Evolutionary conservation across 2,888 invertebrate genomes (phyloP).

Genomic region (Leptodirus hochenwartii): DNA sequence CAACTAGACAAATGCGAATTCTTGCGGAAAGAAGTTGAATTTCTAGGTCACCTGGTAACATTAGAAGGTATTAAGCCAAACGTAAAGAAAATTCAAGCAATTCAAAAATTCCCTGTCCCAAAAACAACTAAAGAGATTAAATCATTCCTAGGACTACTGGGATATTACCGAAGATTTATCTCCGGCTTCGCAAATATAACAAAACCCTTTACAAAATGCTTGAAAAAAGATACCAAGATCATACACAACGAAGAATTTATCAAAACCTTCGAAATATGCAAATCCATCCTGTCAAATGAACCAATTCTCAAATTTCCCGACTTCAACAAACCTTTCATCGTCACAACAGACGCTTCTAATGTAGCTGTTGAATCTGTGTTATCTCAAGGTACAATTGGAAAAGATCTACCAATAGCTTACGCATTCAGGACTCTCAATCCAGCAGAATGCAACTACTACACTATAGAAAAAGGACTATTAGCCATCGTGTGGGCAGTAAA

Average conservation of each 20-base stretch:
- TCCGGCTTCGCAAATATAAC: slow-evolving; percentile 3
- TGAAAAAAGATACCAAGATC: slow-evolving; percentile 6
- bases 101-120: slow-evolving; percentile 8
- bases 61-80: slow-evolving; percentile 10
- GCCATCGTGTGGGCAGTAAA: slow-evolving; percentile 17
- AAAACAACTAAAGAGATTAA: slow-evolving; percentile 9
- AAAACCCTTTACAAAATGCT: slow-evolving; percentile 3
- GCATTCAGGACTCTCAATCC: slow-evolving; percentile 16
- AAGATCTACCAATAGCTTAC: slow-evolving; percentile 16
- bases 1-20: slow-evolving; percentile 12
- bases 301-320: slow-evolving; percentile 8
- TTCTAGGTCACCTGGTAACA: slow-evolving; percentile 9
- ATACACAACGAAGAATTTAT: not conserved
- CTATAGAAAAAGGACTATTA: slow-evolving; percentile 19
- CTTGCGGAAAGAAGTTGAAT: slow-evolving; percentile 9
- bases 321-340: slow-evolving; percentile 6
- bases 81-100: slow-evolving; percentile 7
- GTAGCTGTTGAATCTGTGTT: slow-evolving; percentile 8
- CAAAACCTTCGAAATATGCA: slow-evolving; percentile 5
- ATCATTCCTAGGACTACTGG: slow-evolving; percentile 6
- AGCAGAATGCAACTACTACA: slow-evolving; percentile 18
- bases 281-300: slow-evolving; percentile 3
- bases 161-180: no score
- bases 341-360: slow-evolving; percentile 8
- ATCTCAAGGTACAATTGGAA: slow-evolving; percentile 11